Evolutionary conservation across 2,797 vertebrate species (phyloP), one percentile per base, ranked within the genome.

Genomic region (Syngnathus acus): DNA sequence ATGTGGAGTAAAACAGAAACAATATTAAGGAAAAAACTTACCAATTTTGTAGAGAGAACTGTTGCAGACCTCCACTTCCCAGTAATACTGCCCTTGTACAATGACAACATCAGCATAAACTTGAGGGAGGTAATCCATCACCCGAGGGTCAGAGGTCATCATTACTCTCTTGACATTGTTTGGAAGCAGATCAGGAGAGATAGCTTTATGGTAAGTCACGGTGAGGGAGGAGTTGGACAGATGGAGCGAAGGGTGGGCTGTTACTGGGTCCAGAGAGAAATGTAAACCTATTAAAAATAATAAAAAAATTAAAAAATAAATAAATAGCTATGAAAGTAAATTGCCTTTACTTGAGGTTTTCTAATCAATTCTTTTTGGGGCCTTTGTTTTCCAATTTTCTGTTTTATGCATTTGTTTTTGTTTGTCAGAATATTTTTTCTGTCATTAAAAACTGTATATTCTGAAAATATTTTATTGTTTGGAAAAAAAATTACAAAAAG

Each of bases 11-110:
- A 55, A 40, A 14, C 0, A 54, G 55, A 78, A 77, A 67, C 70
- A 73, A 71, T 66, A 37, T 68, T 70, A 76, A 76, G 67, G 4
- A 11, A 1, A 48, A 60, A 16, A 11, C 84, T 84, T 54, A 90
- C 90, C 89, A 0, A 90, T 85, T 68, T 81, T 83, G 78, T 89
- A 92, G 84, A 80, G 42, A 10, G 72, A 72, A 78, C 90, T 91
- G 84, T 90, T 89, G 37, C 82, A 91, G 58, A 92, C 89, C 3
- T 91, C 90, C 66, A 89, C 89, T 65, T 92, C 89, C 89, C 90
- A 90, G 82, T 91, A 91, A 73, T 84, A 91, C 73, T 90, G 89
- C 9, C 87, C 90, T 38, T 62, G 82, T 47, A 51, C 55, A 38
- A 91, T 71, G 55, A 78, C 65, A 9, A 87, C 78, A 21, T 87